Base-by-base conservation (phyloP, 2,797 vertebrate species). In the Triplophysa yarkandensis region DNA sequence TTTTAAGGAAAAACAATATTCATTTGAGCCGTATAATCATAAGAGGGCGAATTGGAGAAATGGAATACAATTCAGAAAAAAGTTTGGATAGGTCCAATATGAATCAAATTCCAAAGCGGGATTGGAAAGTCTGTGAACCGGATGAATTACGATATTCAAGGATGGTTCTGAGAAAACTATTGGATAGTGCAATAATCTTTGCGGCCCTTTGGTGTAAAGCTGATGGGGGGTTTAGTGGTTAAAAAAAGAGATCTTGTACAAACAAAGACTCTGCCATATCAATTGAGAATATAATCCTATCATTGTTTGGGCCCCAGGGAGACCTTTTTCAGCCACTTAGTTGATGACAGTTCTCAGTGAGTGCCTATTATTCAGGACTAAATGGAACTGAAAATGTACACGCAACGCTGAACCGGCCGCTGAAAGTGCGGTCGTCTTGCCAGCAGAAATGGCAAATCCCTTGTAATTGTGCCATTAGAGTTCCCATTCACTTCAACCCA, bases 381-480 rank as follows among this genome's bases (percentile, higher is more conserved):
- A 86, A 80, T 78, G 75, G 78, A 70, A 86, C 61, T 71, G 78
- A 68, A 83, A 87, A 82, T 74, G 83, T 83, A 84, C 70, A 82
- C 74, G 77, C 71, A 74, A 23, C 69, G 74, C 71, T 76, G 80
- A 87, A 84, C 82, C 67, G 76, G 81, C 85, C 65, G 82, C 74
- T 81, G 73, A 84, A 81, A 71, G 79, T 79, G 82, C 79, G 74
- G 19, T 71, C 79, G 46, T 64, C 43, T 30, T 78, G 82, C 81
- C 66, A 78, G 83, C 69, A 75, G 83, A 71, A 82, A 58, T 2
- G 52, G 52, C 28, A 87, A 90, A 86, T 86, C 85, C 79, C 74
- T 78, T 83, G 85, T 89, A 90, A 91, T 86, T 89, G 83, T 85
- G 39, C 81, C 78, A 80, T 82, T 82, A 82, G 64, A 8, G 25